Conservation (phyloP, 37 sponge, comb jelly and placozoan genomes). For the Oscarella lobularis region DNA sequence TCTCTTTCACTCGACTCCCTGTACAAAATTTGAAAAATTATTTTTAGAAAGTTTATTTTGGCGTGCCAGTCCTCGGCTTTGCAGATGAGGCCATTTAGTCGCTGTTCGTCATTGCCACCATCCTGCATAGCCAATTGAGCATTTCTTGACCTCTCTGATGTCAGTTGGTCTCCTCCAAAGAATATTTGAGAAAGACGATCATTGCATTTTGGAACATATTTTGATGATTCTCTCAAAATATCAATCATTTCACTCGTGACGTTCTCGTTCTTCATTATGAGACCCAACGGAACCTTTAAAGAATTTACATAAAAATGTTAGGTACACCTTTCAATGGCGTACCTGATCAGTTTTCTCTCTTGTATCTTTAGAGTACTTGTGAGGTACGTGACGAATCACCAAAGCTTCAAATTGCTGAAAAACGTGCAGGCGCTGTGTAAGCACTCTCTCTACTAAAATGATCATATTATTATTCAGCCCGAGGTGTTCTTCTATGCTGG, state of each 20-base stretch:
- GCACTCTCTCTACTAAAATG: background rate
- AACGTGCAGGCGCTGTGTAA: background rate
- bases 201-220: background rate
- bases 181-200: background rate
- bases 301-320: background rate
- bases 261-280: background rate
- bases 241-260: background rate
- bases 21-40: background rate
- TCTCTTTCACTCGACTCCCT: background rate
- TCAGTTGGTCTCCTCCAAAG: constrained; percentile 1
- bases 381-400: background rate
- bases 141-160: constrained; percentile 1
- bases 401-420: background rate
- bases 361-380: background rate
- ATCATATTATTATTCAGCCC: background rate
- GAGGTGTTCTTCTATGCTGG: background rate
- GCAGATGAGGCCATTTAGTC: background rate
- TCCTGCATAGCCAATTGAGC: background rate
- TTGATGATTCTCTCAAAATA: background rate
- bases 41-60: background rate
- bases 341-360: background rate
- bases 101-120: background rate
- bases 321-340: background rate
- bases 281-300: background rate
- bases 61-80: background rate